Base-by-base conservation (phyloP, 2,797 vertebrate genomes). In the Brotogeris chrysoptera region DNA sequence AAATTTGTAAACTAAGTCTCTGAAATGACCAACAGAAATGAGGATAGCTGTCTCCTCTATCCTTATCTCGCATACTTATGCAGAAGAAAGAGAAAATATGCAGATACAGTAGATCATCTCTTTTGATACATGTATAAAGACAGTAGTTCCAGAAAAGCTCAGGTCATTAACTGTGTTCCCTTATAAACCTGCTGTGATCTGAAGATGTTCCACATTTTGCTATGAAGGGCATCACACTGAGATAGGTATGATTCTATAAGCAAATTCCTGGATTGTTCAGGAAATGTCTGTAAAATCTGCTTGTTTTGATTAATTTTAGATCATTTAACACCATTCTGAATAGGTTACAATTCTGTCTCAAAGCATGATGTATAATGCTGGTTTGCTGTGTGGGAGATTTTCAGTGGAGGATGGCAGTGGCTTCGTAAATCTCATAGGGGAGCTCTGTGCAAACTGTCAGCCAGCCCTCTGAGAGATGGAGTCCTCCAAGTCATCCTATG, bases 111-210 rank as follows among this genome's bases (percentile, higher is more conserved):
- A 47, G 55, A 50, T 11, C 25, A 46, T 70, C 16, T 16, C 25
- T 85, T 61, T 70, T 36, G 63, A 36, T 70, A 46, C 7, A 34
- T 32, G 6, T n/a, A 53, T 32, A 53, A 53, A 72, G 55, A n/a
- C 16, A 60, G 18, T 28, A 39, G 8, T 57, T 91, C 90, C 70
- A 69, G 38, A 74, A 80, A 49, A 77, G 15, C 36, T 83, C 25
- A 27, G 20, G 4, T 50, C 3, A 0, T 65, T 66, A 79, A 20
- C 12, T 3, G 8, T 1, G 1, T 53, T 88, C n/a, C 7, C 1
- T 57, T 88, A 34, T 46, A 69, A 86, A 72, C 28, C 23, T 66
- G 24, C 5, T 32, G 18, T 66, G 12, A 57, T 89, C 73, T 93
- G 61, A 70, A 74, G 47, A 34, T 34, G 11, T 57, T 46, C 10